Evolutionary conservation across 2,113 vertebrate genomes (phyloP).

Genomic region (Syngnathus floridae): DNA sequence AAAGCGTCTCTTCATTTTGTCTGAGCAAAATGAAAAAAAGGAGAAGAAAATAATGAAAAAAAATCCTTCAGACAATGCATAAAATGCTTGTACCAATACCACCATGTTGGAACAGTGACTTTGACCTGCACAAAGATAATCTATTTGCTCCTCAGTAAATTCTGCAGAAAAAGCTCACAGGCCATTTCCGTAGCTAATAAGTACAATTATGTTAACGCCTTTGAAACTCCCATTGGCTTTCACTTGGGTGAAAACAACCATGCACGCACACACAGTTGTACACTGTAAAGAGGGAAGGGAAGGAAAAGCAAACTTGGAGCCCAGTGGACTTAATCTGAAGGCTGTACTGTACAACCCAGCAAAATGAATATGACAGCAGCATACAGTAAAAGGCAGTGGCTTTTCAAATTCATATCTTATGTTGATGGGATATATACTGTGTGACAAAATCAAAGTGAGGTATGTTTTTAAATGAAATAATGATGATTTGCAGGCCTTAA

Average conservation of each 20-base stretch:
- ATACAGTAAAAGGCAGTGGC: neutral
- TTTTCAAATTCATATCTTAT: neutral
- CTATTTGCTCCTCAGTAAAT: conserved; percentile 10
- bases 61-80: neutral
- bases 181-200: conserved; percentile 42
- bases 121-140: conserved; percentile 13
- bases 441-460: neutral
- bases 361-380: neutral
- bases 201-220: conserved; percentile 47
- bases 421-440: neutral
- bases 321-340: neutral
- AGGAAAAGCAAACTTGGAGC: neutral
- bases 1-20: neutral
- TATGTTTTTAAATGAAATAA: neutral
- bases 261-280: neutral
- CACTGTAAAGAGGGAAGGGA: neutral
- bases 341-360: neutral
- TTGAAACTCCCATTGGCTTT: conserved; percentile 12
- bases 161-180: conserved; percentile 18
- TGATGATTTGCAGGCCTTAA: neutral
- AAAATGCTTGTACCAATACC: neutral
- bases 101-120: neutral
- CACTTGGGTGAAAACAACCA: conserved; percentile 8
- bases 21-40: neutral
- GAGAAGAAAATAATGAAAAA: neutral